phyloP scores from a whole-genome alignment of 2,797 vertebrate genomes.

The Sebastes matsubarae region DNA sequence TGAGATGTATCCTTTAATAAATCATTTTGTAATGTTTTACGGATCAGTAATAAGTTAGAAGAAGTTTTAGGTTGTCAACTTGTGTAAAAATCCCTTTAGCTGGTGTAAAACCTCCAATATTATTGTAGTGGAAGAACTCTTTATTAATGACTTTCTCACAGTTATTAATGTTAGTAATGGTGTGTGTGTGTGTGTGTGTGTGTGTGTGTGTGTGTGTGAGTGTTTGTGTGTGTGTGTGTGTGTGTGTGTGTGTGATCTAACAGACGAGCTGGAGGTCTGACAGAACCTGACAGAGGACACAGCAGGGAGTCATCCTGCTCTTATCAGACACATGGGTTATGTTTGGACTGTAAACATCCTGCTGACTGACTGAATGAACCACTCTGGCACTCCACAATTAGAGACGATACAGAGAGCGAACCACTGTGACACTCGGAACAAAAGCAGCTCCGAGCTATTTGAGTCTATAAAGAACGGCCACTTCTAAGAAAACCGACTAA shows the following conservation, averaged over 20 bases:
- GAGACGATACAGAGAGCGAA: conserved; percentile 5
- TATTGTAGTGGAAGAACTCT: too few relatives aligned
- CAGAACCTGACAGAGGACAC: conserved; percentile 56
- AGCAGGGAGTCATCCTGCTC: conserved; percentile 57
- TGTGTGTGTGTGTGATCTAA: conserved; percentile 11
- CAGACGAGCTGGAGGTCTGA: conserved; percentile 36
- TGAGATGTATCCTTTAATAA: background rate
- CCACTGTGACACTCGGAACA: conserved; percentile 19
- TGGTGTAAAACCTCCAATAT: too few relatives aligned
- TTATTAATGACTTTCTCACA: background rate
- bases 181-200: background rate
- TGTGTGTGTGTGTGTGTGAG: background rate
- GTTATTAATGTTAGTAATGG: background rate
- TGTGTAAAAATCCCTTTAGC: too few relatives aligned
- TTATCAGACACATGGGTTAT: conserved; percentile 55
- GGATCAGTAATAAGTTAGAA: background rate
- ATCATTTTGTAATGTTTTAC: background rate
- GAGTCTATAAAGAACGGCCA: background rate
- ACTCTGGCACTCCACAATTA: conserved; percentile 8
- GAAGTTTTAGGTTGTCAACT: background rate
- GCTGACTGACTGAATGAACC: conserved; percentile 48
- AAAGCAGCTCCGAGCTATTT: background rate
- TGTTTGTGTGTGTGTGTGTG: conserved; percentile 1
- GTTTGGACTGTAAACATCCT: conserved; percentile 77
- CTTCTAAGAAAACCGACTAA: background rate